Base-by-base conservation (phyloP, 2,888 invertebrate genomes). In the Achlya flavicornis region DNA sequence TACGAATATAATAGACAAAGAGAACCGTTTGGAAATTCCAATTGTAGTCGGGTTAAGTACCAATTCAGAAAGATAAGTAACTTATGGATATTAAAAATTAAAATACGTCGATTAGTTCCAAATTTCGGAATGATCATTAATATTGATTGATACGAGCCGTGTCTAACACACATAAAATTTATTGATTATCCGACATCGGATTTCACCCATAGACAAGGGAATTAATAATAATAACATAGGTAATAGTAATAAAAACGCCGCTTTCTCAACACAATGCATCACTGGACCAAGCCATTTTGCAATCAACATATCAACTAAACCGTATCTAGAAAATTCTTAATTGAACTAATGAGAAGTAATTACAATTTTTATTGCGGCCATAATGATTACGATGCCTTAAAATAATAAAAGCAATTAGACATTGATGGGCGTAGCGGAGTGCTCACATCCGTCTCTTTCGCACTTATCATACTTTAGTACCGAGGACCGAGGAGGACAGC, bases 351-450 rank as follows among this genome's bases (percentile, higher is more conserved):
- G 92, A 93, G 93, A 91, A 92, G 92, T 93, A 93, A 93, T 93
- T 92, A 93, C 92, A 93, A 92, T 91, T 93, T 93, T 93, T 93
- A 93, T 93, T 89, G 88, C 91, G 82, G 91, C 89, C 89, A 89
- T 93, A 93, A 93, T 93, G 91, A 93, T 93, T 93, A 93, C 93
- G 93, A 93, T 93, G 93, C 88, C 91, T 93, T 93, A 93, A 93
- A 93, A 93, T 93, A 93, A 93, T 93, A 93, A 93, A 93, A 93
- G 93, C 93, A 93, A 93, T 93, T 93, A 93, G 91, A 90, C 90
- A 90, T 91, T 91, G 90, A 91, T 89, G 89, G 89, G 87, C 88
- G 92, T 87, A 91, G 89, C 88, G 79, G 85, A 86, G 84, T 81
- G 76, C 75, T 69, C 86, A 77, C 75, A 60, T 76, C 75, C 74